Base-by-base conservation (phyloP, 2,888 invertebrate species). In the Synergus umbraculus region DNA sequence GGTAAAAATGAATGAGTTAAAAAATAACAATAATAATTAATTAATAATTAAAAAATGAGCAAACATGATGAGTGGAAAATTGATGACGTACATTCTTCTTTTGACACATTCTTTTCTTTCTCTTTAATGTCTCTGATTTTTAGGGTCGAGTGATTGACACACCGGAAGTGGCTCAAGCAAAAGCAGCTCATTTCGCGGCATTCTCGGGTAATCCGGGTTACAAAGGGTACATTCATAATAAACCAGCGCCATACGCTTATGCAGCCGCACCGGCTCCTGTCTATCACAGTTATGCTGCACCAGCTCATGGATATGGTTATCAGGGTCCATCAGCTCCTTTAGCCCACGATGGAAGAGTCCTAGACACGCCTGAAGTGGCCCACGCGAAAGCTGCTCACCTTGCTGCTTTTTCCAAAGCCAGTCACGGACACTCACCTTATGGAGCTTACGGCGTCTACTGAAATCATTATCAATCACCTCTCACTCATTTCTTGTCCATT, bases 361-460 rank as follows among this genome's bases (percentile, higher is more conserved):
- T 87, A 29, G 90, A 90, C 82, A 90, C 89, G 41, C 89, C 89
- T 66, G 90, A 90, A 82, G 89, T 90, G 5, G 87, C 88, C 15
- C 85, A 87, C 80, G 89, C 89, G 46, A 90, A 90, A 77, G 88
- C 87, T 10, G 86, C 88, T 22, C 89, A 89, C 79, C 85, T 87
- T 54, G 73, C 73, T 73, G 73, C 73, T 37, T 37, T 54, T 37
- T 29, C 73, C 41, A 73, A 54, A 73, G 73, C 73, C 73, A n/a
- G 37, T 49, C 49, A 73, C n/a, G 73, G 54, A 54, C 60, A 60
- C 9, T 4, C 22, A 12, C 73, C 49, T 37, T 73, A 73, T 37
- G 54, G 49, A 49, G 46, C 2, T 15, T 69, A 69, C 4, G 69
- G 73, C 10, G 43, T 44, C 18, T 49, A 49, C 46, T 46, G 49